Base-by-base conservation (phyloP, 2,888 invertebrate genomes). In the Luperina testacea region DNA sequence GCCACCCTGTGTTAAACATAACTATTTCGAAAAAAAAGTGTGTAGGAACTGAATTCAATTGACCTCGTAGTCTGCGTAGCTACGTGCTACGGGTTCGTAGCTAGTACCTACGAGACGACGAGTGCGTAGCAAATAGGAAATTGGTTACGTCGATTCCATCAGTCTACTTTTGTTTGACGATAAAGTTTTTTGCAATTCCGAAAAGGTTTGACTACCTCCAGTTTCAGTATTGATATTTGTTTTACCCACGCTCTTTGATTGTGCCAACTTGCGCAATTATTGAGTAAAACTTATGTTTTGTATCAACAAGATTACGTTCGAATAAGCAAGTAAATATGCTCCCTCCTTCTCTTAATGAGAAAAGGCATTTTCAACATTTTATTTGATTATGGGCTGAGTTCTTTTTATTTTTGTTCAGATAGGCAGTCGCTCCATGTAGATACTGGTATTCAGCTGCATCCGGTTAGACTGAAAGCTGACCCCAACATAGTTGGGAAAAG, bases 81-180 rank as follows among this genome's bases (percentile, higher is more conserved):
- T 20, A 9, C 42, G 57, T 13, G 32, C 32, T 75, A n/a, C 27
- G 72, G 32, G 11, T n/a, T 20, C 63, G 76, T 76, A 76, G 76
- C 51, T 9, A 38, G 24, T 45, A 6, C n/a, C 53, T 57, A 53
- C 77, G 77, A 7, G 15, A n/a, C 45, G 57, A 53, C 32, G 38
- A 67, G 38, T 67, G 77, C 38, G 57, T 57, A 77, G 77, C 64
- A 77, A 77, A 77, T 17, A 59, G 17, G n/a, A 77, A 61, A 61
- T 67, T 61, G 38, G 24, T 42, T 17, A 9, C 78, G 59, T 78
- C 48, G 24, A 27, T 61, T 78, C 61, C 6, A 24, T 24, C 27
- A 38, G 20, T n/a, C 13, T n/a, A 51, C 38, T 51, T 69, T 53
- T 51, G 7, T 73, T 68, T 24, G 24, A 15, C 42, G 27, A 9